phyloP scores from a whole-genome alignment of 2,113 vertebrate genomes.

The Ardeotis arabs region DNA sequence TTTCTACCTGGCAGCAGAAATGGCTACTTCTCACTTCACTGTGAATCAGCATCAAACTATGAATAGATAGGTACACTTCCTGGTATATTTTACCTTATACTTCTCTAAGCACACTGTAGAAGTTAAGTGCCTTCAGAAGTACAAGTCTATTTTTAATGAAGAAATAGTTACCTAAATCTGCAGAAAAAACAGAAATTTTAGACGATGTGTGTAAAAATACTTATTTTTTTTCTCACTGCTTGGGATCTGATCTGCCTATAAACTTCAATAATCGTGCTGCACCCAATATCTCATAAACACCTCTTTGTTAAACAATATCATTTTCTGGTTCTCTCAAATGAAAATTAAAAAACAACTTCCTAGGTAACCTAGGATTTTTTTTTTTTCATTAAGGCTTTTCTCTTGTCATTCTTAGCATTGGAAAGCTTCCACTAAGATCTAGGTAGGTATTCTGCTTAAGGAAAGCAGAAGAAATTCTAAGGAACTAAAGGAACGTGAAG shows the following conservation, averaged over 20 bases:
- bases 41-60: not conserved
- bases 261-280: not conserved
- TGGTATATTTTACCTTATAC: accelerated
- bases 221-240: not conserved
- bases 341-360: not conserved
- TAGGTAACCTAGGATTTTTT: not conserved
- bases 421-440: not conserved
- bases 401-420: not conserved
- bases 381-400: not conserved
- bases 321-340: not conserved
- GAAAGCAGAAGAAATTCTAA: not conserved
- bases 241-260: not conserved
- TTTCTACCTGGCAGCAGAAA: not conserved
- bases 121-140: not conserved
- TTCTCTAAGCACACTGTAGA: not conserved
- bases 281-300: not conserved
- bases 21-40: not conserved
- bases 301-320: not conserved
- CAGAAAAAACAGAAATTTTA: not conserved
- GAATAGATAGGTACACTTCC: not conserved
- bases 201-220: not conserved
- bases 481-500: not conserved
- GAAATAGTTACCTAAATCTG: not conserved
- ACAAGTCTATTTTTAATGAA: not conserved
- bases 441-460: not conserved